Evolutionary conservation across 1,140 invertebrate genomes (phyloP).

Genomic region (Sycobia sp.): DNA sequence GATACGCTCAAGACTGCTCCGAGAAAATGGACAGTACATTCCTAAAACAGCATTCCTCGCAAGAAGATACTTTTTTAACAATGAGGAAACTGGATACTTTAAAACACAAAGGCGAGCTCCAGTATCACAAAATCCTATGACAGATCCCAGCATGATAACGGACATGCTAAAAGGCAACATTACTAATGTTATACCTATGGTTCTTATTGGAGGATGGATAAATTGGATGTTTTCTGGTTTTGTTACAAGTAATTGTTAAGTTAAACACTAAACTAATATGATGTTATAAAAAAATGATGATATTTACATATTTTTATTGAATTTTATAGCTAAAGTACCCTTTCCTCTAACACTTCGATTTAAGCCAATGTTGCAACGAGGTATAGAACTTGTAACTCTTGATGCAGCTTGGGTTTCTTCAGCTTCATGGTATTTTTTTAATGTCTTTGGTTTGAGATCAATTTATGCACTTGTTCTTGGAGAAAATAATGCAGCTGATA

Average conservation of each 20-base stretch:
- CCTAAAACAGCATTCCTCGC: conserved; percentile 95
- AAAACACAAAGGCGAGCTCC: conserved; percentile 88
- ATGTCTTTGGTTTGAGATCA: conserved; percentile 97
- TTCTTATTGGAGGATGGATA: conserved; percentile 98
- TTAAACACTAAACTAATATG: background rate
- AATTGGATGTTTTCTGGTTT: conserved; percentile 99
- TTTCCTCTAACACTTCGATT: conserved; percentile 97
- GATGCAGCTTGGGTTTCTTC: conserved; percentile 99
- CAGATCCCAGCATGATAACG: conserved; percentile 97
- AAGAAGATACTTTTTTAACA: conserved; percentile 94
- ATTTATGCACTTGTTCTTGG: conserved; percentile 98
- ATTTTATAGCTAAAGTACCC: conserved; percentile 87
- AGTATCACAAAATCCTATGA: conserved; percentile 90
- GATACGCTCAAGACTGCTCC: conserved; percentile 86
- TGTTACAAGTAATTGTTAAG: conserved; percentile 80
- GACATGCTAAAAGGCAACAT: conserved; percentile 99
- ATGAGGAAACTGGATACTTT: conserved; percentile 91
- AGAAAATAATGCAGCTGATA: conserved; percentile 98
- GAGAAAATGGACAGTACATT: conserved; percentile 97
- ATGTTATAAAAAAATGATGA: conserved; percentile 19
- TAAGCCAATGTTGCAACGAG: conserved; percentile 99
- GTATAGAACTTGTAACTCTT: conserved; percentile 91
- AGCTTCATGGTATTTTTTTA: conserved; percentile 99
- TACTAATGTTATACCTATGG: conserved; percentile 98
- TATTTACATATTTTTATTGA: conserved; percentile 21